Conservation (phyloP, 2,888 invertebrate genomes). For the Sepiola atlantica region DNA sequence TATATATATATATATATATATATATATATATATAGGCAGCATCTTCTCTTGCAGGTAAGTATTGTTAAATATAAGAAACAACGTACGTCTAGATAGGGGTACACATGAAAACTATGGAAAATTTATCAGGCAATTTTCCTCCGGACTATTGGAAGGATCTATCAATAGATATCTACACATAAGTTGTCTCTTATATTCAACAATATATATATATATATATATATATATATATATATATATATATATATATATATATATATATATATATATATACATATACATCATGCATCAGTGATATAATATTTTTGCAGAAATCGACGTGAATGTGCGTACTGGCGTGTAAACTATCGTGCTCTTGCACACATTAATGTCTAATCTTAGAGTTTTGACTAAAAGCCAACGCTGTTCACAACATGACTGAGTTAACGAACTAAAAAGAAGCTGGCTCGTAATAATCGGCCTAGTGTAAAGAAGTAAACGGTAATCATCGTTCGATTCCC, state of each 20-base stretch:
- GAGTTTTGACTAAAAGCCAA: conserved; percentile 5
- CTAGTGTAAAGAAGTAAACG: neutral
- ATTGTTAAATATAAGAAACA: too few relatives aligned
- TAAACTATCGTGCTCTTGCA: neutral
- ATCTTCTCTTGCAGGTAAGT: too few relatives aligned
- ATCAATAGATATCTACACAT: too few relatives aligned
- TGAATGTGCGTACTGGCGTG: neutral
- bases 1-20: too few relatives aligned
- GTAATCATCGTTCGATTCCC: neutral
- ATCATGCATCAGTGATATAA: neutral
- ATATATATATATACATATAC: neutral
- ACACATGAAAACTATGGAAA: too few relatives aligned
- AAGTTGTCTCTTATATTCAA: too few relatives aligned
- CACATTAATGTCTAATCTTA: neutral
- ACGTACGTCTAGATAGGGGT: too few relatives aligned
- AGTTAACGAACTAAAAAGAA: neutral
- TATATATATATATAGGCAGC: neutral
- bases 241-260: too few relatives aligned
- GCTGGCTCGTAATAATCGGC: neutral
- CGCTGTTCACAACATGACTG: neutral
- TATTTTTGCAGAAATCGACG: neutral
- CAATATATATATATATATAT: too few relatives aligned
- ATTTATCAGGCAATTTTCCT: too few relatives aligned
- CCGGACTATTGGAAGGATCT: too few relatives aligned
- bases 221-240: too few relatives aligned